Evolutionary conservation across 2,888 invertebrate species (phyloP), one percentile per base, ranked within the genome.

Genomic region (Saturnia pavonia): DNA sequence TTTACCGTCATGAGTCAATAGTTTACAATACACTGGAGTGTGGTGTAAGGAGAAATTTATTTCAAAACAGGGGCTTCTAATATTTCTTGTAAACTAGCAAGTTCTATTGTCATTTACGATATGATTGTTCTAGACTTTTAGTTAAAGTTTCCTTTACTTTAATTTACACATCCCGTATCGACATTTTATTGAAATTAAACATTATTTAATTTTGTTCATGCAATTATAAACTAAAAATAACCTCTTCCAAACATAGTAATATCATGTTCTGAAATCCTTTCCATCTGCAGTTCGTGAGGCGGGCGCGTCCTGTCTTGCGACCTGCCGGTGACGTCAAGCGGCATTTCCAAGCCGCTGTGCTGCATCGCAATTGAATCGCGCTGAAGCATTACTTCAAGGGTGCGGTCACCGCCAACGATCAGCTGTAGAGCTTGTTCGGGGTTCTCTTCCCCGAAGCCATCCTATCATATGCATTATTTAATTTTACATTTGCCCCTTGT

Each of bases 381-480:
- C 0, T 77, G 81, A 72, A 91, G 68, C 91, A 92, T 91, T 77
- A 83, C 76, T 74, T 92, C 92, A 0, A 90, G 42, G 0, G 89
- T 88, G n/a, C 85, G 83, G 60, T 92, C 88, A 0, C 76, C 80
- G 60, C 91, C 88, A 0, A 75, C 80, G 0, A 88, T 74, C 6
- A 81, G 63, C n/a, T 85, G 83, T 0, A 88, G 51, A 0, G 81
- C 78, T 74, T 85, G 88, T 0, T 90, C 86, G 0, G 82, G 85
- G 43, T 88, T 81, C 72, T 91, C 87, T 76, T 93, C 93, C 1
- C 92, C 93, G 72, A 93, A 93, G 0, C 88, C 88, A 54, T 92
- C 92, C 93, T 93, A 48, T 60, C 22, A 57, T 43, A 22, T 68
- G 65, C 68, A 63, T 51, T 51, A n/a, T n/a, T n/a, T n/a, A n/a